These are phyloP conservation scores for Lophotriccus pileatus DNA, from an alignment of 2,797 vertebrate species.

Conservation along the genomic window DNA sequence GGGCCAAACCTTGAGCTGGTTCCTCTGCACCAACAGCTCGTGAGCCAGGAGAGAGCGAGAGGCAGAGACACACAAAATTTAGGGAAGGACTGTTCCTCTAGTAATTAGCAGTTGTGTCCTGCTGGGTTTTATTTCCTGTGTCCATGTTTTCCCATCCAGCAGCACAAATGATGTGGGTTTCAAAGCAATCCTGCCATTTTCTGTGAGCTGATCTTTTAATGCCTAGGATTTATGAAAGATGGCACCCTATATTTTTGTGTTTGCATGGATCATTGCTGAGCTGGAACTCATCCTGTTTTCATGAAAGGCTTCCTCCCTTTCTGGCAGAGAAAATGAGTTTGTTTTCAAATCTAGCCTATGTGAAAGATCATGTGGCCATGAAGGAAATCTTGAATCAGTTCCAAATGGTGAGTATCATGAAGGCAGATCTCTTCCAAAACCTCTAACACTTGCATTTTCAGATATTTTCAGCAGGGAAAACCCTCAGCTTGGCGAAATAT, in stretches of 20 bases:
- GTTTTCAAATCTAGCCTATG: constrained; percentile 21
- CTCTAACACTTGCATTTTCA: constrained; percentile 36
- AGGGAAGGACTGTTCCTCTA: neutral
- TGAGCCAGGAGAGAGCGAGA: neutral
- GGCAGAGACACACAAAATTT: neutral
- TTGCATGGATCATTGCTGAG: constrained; percentile 22
- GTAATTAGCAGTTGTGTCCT: neutral
- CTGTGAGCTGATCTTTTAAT: constrained; percentile 31
- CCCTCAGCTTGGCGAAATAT: neutral
- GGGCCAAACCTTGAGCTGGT: neutral
- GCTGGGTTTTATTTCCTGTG: neutral
- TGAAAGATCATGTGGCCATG: constrained; percentile 37
- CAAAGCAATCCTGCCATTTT: neutral
- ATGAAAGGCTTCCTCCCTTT: constrained; percentile 9
- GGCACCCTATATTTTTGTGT: constrained; percentile 41
- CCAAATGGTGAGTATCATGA: constrained; percentile 16
- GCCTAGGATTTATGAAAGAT: neutral
- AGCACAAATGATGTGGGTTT: neutral
- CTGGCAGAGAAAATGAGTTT: constrained; percentile 14
- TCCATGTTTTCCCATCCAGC: neutral
- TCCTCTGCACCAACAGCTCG: neutral
- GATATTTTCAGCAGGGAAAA: constrained; percentile 44
- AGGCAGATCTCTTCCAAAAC: constrained; percentile 48
- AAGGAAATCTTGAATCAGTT: neutral
- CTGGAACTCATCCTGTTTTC: constrained; percentile 1